Evolutionary conservation across 2,888 invertebrate species (phyloP), one percentile per base, ranked within the genome.

Genomic region (Actias luna): DNA sequence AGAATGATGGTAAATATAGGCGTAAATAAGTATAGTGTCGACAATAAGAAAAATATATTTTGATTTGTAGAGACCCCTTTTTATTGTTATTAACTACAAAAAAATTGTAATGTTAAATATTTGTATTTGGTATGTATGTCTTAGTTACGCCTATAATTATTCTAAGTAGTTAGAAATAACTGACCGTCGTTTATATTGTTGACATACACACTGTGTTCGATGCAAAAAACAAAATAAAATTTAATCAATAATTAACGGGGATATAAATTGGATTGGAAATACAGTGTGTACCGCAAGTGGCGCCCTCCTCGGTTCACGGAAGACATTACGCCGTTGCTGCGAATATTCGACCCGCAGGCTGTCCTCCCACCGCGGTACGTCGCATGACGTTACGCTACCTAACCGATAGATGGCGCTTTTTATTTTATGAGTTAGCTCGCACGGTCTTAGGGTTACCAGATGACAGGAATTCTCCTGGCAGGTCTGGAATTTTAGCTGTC

Each of bases 241-340:
- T 29, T 16, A 10, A 42, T 55, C 10, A 73, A 74, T 65, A 73
- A 78, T 75, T 80, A 79, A 79, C 73, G 73, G 78, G 81, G 77
- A 79, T 66, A 58, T 50, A 46, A 64, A 76, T 84, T 84, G 82
- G 85, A 80, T 80, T 81, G 74, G 75, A 83, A 85, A 86, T 78
- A 77, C 91, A 96, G 96, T 89, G 94, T 94, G 85, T 95, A 96
- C 93, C 95, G 96, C 92, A 95, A 96, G 90, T 97, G 97, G 97
- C 95, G 96, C 79, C 96, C 96, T 82, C 96, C 96, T 75, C 94
- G 96, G 89, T 95, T 96, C 93, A 94, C 95, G 77, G 95, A 95
- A 80, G 96, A 96, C 93, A 96, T 96, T 84, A 95, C 95, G 82
- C 95, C 95, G 89, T 93, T 96, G 87, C 94, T 95, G 91, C 94